These are phyloP conservation scores for Semaprochilodus insignis DNA, from an alignment of 2,797 vertebrate genomes.

Conservation along the genomic window DNA sequence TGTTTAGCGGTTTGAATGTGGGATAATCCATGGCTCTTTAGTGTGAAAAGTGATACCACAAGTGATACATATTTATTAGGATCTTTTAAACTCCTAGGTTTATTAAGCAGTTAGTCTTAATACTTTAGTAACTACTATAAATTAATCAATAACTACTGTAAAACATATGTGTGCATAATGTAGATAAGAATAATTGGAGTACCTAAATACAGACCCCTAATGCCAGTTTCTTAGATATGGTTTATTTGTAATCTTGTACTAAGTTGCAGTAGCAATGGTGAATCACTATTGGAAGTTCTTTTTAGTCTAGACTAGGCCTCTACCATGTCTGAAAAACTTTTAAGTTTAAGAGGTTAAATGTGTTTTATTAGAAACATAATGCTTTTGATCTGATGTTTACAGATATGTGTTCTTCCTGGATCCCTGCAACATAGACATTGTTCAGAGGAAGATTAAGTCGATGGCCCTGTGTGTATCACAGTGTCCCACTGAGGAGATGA, in stretches of 20 bases:
- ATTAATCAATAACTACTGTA: background rate
- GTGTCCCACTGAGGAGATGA: conserved; percentile 88
- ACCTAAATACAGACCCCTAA: too few species aligned
- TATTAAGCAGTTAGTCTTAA: too few species aligned
- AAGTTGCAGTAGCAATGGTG: too few species aligned
- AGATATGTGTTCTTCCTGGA: conserved; percentile 98
- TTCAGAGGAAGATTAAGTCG: conserved; percentile 91
- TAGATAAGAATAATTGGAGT: too few species aligned
- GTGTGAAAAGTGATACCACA: background rate
- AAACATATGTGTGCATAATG: background rate
- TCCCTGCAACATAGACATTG: conserved; percentile 95
- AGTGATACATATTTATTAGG: background rate
- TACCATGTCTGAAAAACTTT: background rate
- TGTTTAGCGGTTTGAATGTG: conserved; percentile 4
- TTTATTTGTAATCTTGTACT: too few species aligned
- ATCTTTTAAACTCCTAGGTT: background rate
- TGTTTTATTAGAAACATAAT: background rate
- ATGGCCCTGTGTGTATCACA: conserved; percentile 91
- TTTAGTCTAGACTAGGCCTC: too few species aligned
- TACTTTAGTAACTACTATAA: background rate
- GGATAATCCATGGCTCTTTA: background rate
- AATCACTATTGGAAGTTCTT: too few species aligned
- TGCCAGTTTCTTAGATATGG: too few species aligned
- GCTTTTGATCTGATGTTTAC: conserved; percentile 38
- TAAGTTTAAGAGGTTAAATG: too few species aligned